These are phyloP conservation scores for Drosophila parthenogenetica DNA, from an alignment of 2,888 invertebrate species.

Conservation along the genomic window DNA sequence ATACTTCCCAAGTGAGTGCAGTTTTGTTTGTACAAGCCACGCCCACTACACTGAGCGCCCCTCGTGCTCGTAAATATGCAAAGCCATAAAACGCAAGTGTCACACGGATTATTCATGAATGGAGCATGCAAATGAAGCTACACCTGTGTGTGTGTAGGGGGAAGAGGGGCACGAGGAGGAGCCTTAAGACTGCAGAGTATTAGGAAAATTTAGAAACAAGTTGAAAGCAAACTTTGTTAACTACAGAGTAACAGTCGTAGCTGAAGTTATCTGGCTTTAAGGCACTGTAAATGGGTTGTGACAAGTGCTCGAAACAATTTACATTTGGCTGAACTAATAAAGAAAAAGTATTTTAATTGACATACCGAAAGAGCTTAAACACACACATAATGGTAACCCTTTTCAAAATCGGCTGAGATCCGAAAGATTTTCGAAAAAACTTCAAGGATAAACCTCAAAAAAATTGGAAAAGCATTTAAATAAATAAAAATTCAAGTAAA, in stretches of 20 bases:
- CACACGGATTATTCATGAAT: slow-evolving; percentile 73
- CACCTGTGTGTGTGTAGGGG: slow-evolving; percentile 2
- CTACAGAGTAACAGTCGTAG: neutral
- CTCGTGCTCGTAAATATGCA: slow-evolving; percentile 57
- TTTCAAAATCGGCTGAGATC: too few relatives aligned
- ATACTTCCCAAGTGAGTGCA: slow-evolving; percentile 20
- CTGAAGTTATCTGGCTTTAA: neutral
- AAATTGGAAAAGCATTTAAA: too few relatives aligned
- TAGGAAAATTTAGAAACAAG: slow-evolving; percentile 6
- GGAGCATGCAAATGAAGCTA: slow-evolving; percentile 67
- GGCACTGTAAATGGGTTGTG: neutral
- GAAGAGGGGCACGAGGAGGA: neutral
- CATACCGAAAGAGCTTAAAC: neutral
- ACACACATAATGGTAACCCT: too few relatives aligned
- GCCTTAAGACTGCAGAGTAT: slow-evolving; percentile 6
- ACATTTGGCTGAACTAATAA: neutral
- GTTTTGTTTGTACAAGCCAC: slow-evolving; percentile 12
- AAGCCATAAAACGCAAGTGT: slow-evolving; percentile 79
- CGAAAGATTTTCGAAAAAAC: too few relatives aligned
- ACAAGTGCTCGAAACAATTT: neutral
- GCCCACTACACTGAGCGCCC: neutral
- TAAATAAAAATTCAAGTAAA: too few relatives aligned
- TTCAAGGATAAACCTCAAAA: too few relatives aligned
- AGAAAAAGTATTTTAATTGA: neutral
- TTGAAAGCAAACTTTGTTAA: slow-evolving; percentile 9